Evolutionary conservation across 1,140 invertebrate genomes (phyloP).

Genomic region (Forficula auricularia): DNA sequence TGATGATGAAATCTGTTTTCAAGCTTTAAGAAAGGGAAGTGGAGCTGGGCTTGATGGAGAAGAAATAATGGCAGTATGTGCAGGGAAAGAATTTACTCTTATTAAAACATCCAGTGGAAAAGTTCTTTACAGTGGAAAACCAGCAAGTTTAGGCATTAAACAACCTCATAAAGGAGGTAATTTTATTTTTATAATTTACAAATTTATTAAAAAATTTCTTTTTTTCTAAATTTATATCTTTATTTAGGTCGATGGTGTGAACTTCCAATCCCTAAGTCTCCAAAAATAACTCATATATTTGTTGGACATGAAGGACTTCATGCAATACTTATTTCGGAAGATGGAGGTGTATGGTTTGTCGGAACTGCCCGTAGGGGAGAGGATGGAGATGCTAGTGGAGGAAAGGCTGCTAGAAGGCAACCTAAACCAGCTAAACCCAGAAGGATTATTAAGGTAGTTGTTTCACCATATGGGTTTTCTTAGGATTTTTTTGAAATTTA

Average conservation of each 20-base stretch:
- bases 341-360: slow-evolving; percentile 72
- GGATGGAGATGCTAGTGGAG: slow-evolving; percentile 53
- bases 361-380: slow-evolving; percentile 83
- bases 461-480: no score
- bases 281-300: slow-evolving; percentile 58
- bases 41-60: slow-evolving; percentile 31
- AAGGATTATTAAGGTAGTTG: slow-evolving; percentile 63
- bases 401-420: slow-evolving; percentile 44
- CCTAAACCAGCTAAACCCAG: slow-evolving; percentile 83
- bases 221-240: no score
- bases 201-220: no score
- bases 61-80: slow-evolving; percentile 25
- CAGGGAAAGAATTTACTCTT: slow-evolving; percentile 73
- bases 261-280: slow-evolving; percentile 52
- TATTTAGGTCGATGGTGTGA: slow-evolving; percentile 42
- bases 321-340: slow-evolving; percentile 70
- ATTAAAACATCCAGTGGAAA: slow-evolving; percentile 60
- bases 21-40: slow-evolving; percentile 33
- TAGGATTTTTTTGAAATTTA: no score
- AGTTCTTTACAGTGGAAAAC: slow-evolving; percentile 63
- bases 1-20: slow-evolving; percentile 40
- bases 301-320: slow-evolving; percentile 88
- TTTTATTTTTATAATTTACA: background rate
- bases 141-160: slow-evolving; percentile 54
- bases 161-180: slow-evolving; percentile 18